Conservation (phyloP, 2,113 vertebrate species). For the Ranitomeya imitator region DNA sequence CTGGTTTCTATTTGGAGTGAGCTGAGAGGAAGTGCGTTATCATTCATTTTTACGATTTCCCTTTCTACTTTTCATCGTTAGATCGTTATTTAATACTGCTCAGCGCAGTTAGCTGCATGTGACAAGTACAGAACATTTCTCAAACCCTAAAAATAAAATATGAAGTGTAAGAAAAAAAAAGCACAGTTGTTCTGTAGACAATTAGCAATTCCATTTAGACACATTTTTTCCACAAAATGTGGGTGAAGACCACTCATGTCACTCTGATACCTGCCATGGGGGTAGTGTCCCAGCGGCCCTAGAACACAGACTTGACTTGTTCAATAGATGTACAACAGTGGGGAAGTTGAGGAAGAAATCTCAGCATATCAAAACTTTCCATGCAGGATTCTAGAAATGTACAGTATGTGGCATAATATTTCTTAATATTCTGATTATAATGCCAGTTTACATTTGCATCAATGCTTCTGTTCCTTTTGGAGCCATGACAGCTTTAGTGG, state of each 20-base stretch:
- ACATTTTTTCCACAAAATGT: background rate
- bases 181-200: background rate
- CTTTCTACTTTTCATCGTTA: background rate
- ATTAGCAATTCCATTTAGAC: background rate
- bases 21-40: background rate
- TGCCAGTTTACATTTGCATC: no score
- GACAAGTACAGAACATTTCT: background rate
- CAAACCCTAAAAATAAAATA: background rate
- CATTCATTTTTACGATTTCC: conserved; percentile 9
- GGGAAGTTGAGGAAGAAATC: no score
- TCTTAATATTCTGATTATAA: no score
- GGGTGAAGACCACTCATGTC: background rate
- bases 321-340: no score
- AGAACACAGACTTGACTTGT: background rate
- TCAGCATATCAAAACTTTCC: no score
- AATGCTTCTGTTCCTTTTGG: no score
- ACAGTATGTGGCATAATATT: no score
- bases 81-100: background rate
- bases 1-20: background rate
- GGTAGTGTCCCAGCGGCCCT: background rate
- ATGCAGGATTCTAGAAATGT: no score
- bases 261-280: background rate
- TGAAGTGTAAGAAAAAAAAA: background rate
- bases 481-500: no score
- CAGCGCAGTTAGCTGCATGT: background rate